Evolutionary conservation across 1,140 invertebrate genomes (phyloP), one percentile per base, ranked within the genome.

Genomic region (Calosoma granatense): DNA sequence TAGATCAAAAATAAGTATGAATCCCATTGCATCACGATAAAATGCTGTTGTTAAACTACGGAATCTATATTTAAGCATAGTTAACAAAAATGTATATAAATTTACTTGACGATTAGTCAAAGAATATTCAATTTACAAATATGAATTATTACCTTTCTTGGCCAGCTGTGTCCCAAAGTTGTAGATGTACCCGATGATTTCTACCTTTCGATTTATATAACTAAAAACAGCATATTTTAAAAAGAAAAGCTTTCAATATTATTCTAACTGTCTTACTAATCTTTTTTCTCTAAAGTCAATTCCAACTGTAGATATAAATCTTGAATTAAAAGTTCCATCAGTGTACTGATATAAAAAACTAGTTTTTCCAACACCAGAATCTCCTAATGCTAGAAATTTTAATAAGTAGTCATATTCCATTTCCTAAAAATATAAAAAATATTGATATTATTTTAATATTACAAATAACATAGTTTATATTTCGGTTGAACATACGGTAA

Each of bases 241-340:
- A 58, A 26, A 20, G 12, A 20, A 54, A 22, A 60, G 59, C 15
- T 14, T 54, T 43, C 22, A 20, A 57, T 53, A 30, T 54, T 20
- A 23, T 59, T 22, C 52, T n/a, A 30, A 56, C 21, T 53, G 55
- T 74, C 83, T 81, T 78, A 96, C 94, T 79, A 97, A 78, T 73
- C 90, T 80, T 76, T 98, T 98, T 75, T 98, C 94, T 70, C 92
- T 82, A 70, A 98, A 98, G 75, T 98, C 95, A 65, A 98, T 97
- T 55, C 95, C 95, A 56, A 98, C 95, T 4, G 95, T 98, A 1
- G 94, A 97, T 60, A 95, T 92, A 72, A 97, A 98, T 72, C 90
- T 86, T 4, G 86, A 82, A 68, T 92, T 89, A 72, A 97, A 98
- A 15, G 81, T 80, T 53, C 89, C 90, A 76, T 97, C 94, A 1